Evolutionary conservation across 2,888 invertebrate species (phyloP).

Genomic region (Ectropis crepuscularia): DNA sequence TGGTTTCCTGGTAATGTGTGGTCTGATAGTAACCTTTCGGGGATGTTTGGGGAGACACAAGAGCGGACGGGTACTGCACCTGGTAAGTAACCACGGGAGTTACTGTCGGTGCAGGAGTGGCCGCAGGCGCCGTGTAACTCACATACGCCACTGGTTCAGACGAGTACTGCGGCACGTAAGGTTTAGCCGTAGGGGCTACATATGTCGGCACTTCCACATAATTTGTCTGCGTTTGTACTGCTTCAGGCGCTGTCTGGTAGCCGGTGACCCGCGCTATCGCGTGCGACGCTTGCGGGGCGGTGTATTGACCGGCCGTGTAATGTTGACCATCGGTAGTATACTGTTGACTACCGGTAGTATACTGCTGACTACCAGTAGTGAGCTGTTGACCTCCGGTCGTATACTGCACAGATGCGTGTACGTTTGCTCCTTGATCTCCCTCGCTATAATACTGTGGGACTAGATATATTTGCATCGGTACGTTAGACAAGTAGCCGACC

Average conservation of each 20-base stretch:
- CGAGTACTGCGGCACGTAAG: slow-evolving; percentile 62
- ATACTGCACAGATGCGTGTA: slow-evolving; percentile 57
- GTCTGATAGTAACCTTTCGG: slow-evolving; percentile 63
- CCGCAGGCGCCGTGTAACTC: slow-evolving; percentile 60
- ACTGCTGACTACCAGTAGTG: slow-evolving; percentile 57
- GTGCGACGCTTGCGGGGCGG: slow-evolving; percentile 28
- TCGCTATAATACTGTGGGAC: slow-evolving; percentile 75
- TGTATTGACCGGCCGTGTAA: slow-evolving; percentile 48
- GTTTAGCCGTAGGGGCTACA: slow-evolving; percentile 59
- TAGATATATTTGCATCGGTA: slow-evolving; percentile 79
- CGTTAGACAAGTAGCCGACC: slow-evolving; percentile 75
- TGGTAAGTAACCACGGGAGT: slow-evolving; percentile 67
- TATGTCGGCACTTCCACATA: slow-evolving; percentile 69
- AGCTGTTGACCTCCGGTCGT: slow-evolving; percentile 55
- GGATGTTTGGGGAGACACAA: slow-evolving; percentile 56
- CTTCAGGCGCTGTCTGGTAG: slow-evolving; percentile 59
- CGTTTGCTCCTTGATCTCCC: slow-evolving; percentile 50
- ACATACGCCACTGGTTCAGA: slow-evolving; percentile 60
- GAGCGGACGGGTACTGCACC: slow-evolving; percentile 60
- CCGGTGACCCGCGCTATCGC: slow-evolving; percentile 46
- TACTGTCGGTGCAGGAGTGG: slow-evolving; percentile 56
- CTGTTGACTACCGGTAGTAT: slow-evolving; percentile 44
- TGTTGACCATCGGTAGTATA: slow-evolving; percentile 25
- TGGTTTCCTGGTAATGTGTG: slow-evolving; percentile 60
- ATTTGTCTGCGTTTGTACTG: slow-evolving; percentile 62